These are phyloP conservation scores for Latrodectus hesperus DNA, from an alignment of 2,888 invertebrate genomes.

Conservation along the genomic window DNA sequence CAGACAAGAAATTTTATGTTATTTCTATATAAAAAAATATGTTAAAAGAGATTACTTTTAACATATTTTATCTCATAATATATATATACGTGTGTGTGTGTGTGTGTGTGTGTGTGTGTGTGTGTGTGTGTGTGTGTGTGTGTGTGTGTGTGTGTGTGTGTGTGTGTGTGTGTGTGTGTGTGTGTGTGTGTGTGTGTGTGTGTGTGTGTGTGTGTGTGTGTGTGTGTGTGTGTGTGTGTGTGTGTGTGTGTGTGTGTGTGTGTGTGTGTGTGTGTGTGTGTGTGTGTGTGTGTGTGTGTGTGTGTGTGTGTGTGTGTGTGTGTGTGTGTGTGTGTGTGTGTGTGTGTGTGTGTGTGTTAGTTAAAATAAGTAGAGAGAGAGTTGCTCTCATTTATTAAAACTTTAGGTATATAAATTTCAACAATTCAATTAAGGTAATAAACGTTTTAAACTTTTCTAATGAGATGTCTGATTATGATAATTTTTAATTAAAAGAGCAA, in stretches of 20 bases:
- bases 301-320: not conserved
- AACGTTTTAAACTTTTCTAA: too few relatives aligned
- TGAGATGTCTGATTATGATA: too few relatives aligned
- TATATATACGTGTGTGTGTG: not conserved
- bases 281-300: not conserved
- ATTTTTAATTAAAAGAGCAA: too few relatives aligned
- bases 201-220: conserved; percentile 1
- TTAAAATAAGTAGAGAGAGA: too few relatives aligned
- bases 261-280: not conserved
- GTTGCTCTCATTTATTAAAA: too few relatives aligned
- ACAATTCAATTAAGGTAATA: too few relatives aligned
- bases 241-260: not conserved
- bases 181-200: conserved; percentile 1
- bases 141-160: conserved; percentile 1
- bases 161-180: conserved; percentile 1
- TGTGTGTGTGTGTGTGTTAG: not conserved
- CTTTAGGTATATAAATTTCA: too few relatives aligned
- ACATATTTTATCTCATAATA: too few relatives aligned
- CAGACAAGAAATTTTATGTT: too few relatives aligned
- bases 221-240: not conserved
- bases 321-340: conserved; percentile 1
- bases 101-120: conserved; percentile 1
- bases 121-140: conserved; percentile 1
- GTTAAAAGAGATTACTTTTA: too few relatives aligned
- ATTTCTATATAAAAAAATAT: too few relatives aligned